phyloP scores from a whole-genome alignment of 2,113 vertebrate genomes.

The Prunella himalayana region DNA sequence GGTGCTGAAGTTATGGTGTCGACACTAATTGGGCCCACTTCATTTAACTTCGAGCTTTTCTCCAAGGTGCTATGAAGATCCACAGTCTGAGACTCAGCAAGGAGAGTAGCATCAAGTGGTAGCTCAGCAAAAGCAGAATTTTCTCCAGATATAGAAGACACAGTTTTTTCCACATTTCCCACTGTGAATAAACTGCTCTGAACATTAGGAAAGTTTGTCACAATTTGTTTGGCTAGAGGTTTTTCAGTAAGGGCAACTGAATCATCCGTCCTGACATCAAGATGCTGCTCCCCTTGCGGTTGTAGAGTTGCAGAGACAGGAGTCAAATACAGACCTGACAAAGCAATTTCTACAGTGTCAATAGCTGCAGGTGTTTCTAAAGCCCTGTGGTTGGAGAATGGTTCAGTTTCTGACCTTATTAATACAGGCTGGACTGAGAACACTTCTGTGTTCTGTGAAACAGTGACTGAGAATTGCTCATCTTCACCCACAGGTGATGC shows the following conservation, averaged over 20 bases:
- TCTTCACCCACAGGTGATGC: slow-evolving; percentile 10
- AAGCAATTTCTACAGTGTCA: background rate
- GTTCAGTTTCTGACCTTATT: background rate
- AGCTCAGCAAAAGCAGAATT: background rate
- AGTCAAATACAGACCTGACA: background rate
- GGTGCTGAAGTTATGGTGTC: background rate
- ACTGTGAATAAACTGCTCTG: background rate
- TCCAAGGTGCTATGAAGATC: background rate
- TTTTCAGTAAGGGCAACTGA: background rate
- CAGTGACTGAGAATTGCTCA: slow-evolving; percentile 39
- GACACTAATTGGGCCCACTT: background rate
- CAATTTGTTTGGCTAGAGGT: background rate
- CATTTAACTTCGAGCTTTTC: background rate
- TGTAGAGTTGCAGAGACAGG: background rate
- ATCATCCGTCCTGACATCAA: background rate
- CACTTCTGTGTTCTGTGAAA: background rate
- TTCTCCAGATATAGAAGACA: background rate
- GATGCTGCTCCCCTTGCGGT: background rate
- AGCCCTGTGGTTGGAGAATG: accelerated
- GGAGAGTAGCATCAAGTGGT: background rate
- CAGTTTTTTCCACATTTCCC: background rate
- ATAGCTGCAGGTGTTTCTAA: background rate
- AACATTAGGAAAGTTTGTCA: background rate
- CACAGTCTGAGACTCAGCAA: background rate
- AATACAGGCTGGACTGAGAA: background rate